Evolutionary conservation across 1,140 invertebrate genomes (phyloP).

Genomic region (Drosophila ohnishii): DNA sequence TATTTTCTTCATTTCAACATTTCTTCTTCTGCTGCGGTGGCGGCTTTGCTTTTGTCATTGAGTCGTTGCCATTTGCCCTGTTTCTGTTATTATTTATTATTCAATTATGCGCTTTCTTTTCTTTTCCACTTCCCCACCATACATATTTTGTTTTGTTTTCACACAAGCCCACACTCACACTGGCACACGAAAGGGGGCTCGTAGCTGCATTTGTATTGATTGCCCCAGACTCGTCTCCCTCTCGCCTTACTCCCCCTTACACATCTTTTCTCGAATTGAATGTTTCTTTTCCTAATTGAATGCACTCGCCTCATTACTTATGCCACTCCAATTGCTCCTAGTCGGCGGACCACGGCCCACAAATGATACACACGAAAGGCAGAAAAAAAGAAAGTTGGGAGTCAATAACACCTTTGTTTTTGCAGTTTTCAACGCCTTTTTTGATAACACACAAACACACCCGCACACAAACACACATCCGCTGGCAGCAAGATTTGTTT

Average conservation of each 20-base stretch:
- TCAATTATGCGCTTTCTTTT: constrained; percentile 80
- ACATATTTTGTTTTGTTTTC: constrained; percentile 75
- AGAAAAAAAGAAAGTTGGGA: constrained; percentile 69
- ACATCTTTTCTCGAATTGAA: constrained; percentile 26
- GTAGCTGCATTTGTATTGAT: constrained; percentile 67
- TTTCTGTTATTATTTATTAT: constrained; percentile 80
- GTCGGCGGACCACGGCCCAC: constrained; percentile 39
- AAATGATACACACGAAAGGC: constrained; percentile 27
- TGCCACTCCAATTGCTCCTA: constrained; percentile 41
- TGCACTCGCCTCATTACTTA: constrained; percentile 43
- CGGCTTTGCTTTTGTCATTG: constrained; percentile 67
- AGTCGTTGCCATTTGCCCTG: constrained; percentile 58
- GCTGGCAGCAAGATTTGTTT: constrained; percentile 30
- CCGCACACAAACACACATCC: constrained; percentile 11
- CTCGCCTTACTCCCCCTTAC: constrained; percentile 31
- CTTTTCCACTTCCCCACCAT: constrained; percentile 34
- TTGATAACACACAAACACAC: constrained; percentile 59
- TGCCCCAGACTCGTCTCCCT: constrained; percentile 53
- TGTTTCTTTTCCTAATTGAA: constrained; percentile 44
- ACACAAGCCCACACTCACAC: constrained; percentile 33
- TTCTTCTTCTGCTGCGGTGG: constrained; percentile 46
- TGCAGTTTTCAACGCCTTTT: constrained; percentile 71
- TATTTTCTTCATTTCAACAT: constrained; percentile 59
- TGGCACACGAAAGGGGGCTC: constrained; percentile 35
- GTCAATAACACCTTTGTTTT: constrained; percentile 73